A percentile compares a stretch with the other conserved stretches of the same genome.
Conservation (phyloP, 2,797 vertebrate species). For the Lophius americanus region DNA sequence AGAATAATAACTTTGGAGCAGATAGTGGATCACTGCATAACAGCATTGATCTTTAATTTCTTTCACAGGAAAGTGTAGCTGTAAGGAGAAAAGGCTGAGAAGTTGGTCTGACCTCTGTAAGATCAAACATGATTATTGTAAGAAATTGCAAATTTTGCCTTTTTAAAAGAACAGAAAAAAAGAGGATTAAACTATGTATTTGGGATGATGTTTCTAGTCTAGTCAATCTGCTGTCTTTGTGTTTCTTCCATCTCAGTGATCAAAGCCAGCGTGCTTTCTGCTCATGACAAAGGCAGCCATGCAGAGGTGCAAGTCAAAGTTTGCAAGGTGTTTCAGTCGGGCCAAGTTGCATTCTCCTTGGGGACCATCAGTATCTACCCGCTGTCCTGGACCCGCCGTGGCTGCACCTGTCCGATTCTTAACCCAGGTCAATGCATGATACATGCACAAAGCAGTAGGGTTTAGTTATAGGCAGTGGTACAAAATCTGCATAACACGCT, state of each 20-base stretch:
- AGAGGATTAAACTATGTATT: background rate
- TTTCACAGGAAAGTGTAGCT: constrained; percentile 87
- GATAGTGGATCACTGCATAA: constrained; percentile 1
- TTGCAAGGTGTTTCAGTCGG: constrained; percentile 85
- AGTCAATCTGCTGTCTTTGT: constrained; percentile 4
- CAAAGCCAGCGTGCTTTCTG: constrained; percentile 89
- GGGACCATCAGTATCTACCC: constrained; percentile 88
- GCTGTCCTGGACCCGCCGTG: constrained; percentile 90
- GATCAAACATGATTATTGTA: constrained; percentile 89
- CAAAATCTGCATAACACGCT: background rate
- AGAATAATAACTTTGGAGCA: background rate
- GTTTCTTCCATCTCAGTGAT: constrained; percentile 78
- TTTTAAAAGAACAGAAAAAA: background rate
- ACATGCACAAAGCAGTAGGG: background rate
- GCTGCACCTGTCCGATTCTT: constrained; percentile 91
- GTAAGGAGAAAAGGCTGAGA: constrained; percentile 88
- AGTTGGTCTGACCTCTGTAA: constrained; percentile 86
- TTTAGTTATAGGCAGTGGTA: background rate
- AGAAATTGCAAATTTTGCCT: constrained; percentile 39
- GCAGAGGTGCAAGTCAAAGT: constrained; percentile 90
- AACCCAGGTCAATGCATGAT: constrained; percentile 84
- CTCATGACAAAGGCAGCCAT: constrained; percentile 92
- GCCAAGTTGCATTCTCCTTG: constrained; percentile 76
- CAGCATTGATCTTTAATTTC: background rate
- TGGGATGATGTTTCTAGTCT: background rate